A percentile compares a stretch with the other conserved stretches of the same genome.
These are phyloP conservation scores for Hylaeus volcanicus DNA, from an alignment of 1,140 invertebrate genomes.

Conservation along the genomic window DNA sequence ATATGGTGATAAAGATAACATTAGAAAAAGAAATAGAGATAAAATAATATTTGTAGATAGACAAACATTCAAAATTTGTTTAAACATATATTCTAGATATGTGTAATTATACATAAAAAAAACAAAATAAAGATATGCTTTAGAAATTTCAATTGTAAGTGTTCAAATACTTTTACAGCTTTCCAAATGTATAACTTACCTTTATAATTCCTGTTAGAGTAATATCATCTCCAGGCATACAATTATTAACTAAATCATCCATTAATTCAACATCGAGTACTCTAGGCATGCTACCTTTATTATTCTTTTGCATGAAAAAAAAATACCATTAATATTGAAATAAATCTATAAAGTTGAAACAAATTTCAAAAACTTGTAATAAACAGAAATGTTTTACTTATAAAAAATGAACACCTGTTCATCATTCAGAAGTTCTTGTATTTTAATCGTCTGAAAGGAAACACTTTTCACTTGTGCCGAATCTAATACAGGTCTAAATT, in stretches of 20 bases:
- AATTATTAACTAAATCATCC: slow-evolving; percentile 92
- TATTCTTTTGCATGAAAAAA: slow-evolving; percentile 78
- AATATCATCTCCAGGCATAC: slow-evolving; percentile 93
- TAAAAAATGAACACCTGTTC: slow-evolving; percentile 80
- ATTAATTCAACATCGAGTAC: slow-evolving; percentile 93
- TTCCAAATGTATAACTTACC: slow-evolving; percentile 69
- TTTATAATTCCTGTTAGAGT: slow-evolving; percentile 93
- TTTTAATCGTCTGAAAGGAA: slow-evolving; percentile 89
- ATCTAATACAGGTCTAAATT: slow-evolving; percentile 86
- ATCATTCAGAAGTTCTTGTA: slow-evolving; percentile 87
- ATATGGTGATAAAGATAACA: too few relatives aligned
- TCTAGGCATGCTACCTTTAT: slow-evolving; percentile 90
- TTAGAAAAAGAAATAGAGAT: too few relatives aligned
- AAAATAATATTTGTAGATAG: too few relatives aligned
- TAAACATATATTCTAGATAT: too few relatives aligned
- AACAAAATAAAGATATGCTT: not conserved
- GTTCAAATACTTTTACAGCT: slow-evolving; percentile 27
- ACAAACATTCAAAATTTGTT: not conserved
- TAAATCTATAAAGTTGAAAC: slow-evolving; percentile 44
- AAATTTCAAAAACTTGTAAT: not conserved
- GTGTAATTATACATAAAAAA: too few relatives aligned
- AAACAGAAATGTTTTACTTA: slow-evolving; percentile 39
- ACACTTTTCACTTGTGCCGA: slow-evolving; percentile 87
- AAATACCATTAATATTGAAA: not conserved
- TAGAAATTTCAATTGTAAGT: not conserved